These are phyloP conservation scores for Conistra vaccinii DNA, from an alignment of 2,888 invertebrate genomes.

Conservation along the genomic window DNA sequence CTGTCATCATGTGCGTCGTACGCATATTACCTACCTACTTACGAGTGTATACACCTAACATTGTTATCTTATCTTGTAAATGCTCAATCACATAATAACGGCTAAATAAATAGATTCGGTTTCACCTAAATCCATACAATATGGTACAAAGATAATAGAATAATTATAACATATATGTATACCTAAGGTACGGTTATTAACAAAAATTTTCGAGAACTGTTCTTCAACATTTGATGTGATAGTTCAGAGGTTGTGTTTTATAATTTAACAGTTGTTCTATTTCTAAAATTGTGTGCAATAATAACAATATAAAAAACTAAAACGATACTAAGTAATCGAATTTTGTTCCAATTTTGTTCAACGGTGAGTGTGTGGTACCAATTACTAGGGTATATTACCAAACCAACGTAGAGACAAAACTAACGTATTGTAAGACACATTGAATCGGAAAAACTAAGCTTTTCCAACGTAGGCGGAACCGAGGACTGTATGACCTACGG, in stretches of 20 bases:
- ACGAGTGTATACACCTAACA: background rate
- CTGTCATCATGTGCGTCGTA: background rate
- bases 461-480: constrained; percentile 16
- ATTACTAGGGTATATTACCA: background rate
- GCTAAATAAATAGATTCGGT: constrained; percentile 6
- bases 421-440: constrained; percentile 7
- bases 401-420: constrained; percentile 17
- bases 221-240: background rate
- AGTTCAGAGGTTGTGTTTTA: background rate
- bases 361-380: constrained; percentile 2
- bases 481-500: background rate
- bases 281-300: background rate
- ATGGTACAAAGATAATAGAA: constrained; percentile 8
- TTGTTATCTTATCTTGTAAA: background rate
- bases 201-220: background rate
- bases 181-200: background rate
- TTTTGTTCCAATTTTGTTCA: no score
- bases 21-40: background rate
- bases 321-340: background rate
- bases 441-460: constrained; percentile 25
- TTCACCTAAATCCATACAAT: background rate
- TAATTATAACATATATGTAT: background rate
- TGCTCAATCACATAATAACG: constrained; percentile 7
- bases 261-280: background rate
- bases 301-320: background rate